A percentile compares a stretch with the other conserved stretches of the same genome.
Conservation (phyloP, 2,113 vertebrate species). For the Grallaria varia region DNA sequence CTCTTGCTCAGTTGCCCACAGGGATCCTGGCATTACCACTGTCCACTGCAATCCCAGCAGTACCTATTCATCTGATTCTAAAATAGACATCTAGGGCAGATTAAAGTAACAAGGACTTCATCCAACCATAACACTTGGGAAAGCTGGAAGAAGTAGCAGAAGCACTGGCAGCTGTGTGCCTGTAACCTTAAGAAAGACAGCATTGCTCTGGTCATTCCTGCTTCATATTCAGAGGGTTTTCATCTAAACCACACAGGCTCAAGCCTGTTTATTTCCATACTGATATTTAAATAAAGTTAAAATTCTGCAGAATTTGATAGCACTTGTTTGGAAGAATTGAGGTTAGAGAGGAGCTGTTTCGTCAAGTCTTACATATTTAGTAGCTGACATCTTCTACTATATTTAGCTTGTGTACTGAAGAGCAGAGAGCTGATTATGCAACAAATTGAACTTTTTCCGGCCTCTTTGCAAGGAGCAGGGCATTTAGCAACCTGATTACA, state of each 20-base stretch:
- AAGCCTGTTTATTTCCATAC: not conserved
- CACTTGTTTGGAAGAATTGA: conserved; percentile 14
- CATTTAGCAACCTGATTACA: conserved; percentile 49
- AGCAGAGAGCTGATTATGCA: conserved; percentile 60
- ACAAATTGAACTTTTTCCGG: conserved; percentile 43
- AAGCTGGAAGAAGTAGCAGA: not conserved
- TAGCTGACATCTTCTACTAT: conserved; percentile 58
- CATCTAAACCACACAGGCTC: not conserved
- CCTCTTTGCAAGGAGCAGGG: conserved; percentile 21
- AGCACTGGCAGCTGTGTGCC: not conserved
- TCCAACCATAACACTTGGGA: not conserved
- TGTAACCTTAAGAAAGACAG: not conserved
- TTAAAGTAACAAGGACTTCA: not conserved
- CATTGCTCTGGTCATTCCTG: not conserved
- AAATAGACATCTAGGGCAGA: not conserved
- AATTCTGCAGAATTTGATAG: not conserved
- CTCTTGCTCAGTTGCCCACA: not conserved
- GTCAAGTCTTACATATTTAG: conserved; percentile 64
- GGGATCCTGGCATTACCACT: not conserved
- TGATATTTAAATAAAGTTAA: conserved; percentile 22
- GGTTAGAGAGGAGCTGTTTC: conserved; percentile 44
- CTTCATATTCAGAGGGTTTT: not conserved
- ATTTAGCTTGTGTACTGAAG: conserved; percentile 51
- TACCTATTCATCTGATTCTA: not conserved
- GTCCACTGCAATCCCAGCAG: not conserved